Evolutionary conservation across 2,888 invertebrate genomes (phyloP).

Genomic region (Hetaerina titia): DNA sequence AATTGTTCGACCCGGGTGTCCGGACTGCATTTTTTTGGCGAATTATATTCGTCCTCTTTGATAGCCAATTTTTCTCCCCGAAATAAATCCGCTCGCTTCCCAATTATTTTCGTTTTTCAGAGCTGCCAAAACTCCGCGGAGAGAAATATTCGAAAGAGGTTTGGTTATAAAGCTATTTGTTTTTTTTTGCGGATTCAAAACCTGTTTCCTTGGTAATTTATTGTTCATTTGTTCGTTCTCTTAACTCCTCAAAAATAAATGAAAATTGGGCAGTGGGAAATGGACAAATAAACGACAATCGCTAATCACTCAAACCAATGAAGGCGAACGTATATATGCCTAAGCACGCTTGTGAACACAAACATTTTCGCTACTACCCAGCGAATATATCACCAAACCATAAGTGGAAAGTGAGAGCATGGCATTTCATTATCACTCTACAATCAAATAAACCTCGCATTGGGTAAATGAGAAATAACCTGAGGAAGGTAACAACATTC

Average conservation of each 20-base stretch:
- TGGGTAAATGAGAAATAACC: too few relatives aligned
- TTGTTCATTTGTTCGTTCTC: background rate
- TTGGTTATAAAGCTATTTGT: background rate
- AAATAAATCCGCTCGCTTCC: background rate
- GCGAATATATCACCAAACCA: background rate
- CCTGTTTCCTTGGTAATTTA: background rate
- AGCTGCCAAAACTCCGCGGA: background rate
- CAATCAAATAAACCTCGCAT: too few relatives aligned
- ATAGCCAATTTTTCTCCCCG: conserved; percentile 12
- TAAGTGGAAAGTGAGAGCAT: background rate
- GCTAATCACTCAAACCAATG: background rate
- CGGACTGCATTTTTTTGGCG: background rate
- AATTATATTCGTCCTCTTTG: background rate
- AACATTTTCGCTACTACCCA: background rate
- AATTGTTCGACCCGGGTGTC: background rate
- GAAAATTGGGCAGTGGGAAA: background rate
- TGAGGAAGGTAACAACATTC: too few relatives aligned
- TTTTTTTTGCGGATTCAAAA: background rate
- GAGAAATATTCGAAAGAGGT: background rate
- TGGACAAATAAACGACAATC: background rate
- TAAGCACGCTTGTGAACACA: background rate
- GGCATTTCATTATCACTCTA: too few relatives aligned
- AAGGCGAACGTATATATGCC: background rate
- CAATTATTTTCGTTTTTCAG: background rate
- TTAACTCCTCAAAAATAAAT: background rate